Conservation (phyloP, 1,140 invertebrate species). For the Heliconius eleuchia region DNA sequence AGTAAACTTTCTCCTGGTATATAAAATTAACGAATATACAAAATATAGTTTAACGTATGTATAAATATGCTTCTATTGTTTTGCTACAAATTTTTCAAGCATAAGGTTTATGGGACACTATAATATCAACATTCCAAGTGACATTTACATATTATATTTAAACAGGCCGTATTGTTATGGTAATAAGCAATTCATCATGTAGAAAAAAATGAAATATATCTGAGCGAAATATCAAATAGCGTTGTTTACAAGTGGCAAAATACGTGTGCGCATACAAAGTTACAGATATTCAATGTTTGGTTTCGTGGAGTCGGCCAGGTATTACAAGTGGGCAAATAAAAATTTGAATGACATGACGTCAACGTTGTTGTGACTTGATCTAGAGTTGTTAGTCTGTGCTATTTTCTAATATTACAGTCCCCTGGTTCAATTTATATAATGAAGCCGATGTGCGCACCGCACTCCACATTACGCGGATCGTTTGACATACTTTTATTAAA, state of each 20-base stretch:
- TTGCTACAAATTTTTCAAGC: background rate
- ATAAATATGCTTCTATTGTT: background rate
- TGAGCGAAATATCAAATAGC: slow-evolving; percentile 2
- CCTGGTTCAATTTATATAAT: slow-evolving; percentile 9
- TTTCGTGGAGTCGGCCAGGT: background rate
- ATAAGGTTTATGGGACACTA: background rate
- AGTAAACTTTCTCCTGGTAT: background rate
- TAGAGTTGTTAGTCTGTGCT: background rate
- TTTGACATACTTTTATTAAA: background rate
- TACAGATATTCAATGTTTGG: background rate
- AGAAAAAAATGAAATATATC: slow-evolving; percentile 22
- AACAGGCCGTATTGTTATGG: slow-evolving; percentile 28
- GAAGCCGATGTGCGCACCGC: background rate
- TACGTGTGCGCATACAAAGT: background rate
- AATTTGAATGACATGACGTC: slow-evolving; percentile 1
- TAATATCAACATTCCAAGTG: background rate
- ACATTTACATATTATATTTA: slow-evolving; percentile 16
- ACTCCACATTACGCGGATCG: background rate
- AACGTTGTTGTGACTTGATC: background rate
- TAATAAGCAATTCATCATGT: slow-evolving; percentile 18
- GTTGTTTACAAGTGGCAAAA: background rate
- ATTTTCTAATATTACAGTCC: slow-evolving; percentile 9
- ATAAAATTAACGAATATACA: background rate
- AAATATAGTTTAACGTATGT: background rate
- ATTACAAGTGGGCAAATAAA: slow-evolving; percentile 1